Base-by-base conservation (phyloP, 2,113 vertebrate genomes). In the Nibea coibor region DNA sequence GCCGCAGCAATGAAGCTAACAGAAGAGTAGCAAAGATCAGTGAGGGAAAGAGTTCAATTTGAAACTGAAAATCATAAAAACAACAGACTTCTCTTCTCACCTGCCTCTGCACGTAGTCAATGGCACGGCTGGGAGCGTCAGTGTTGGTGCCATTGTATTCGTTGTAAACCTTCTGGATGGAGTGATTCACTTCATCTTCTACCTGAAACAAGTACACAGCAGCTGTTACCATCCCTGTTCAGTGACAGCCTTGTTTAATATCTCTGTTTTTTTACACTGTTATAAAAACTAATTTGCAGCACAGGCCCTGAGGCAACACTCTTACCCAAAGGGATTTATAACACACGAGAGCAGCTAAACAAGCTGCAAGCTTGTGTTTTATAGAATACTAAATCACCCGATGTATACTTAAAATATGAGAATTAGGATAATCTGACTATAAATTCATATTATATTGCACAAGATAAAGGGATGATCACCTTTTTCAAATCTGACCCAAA, bases 21-120 rank as follows among this genome's bases (percentile, higher is more conserved):
- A 51, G 22, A 39, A 22, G 26, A 35, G 54, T 15, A 72, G 4
- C 28, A 10, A 48, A 3, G 24, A 42, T n/a, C 0, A 0, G n/a
- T 58, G 43, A 47, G 26, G 6, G 20, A 10, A 66, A 39, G 15
- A 31, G 6, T 10, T 17, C 17, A 39, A n/a, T 6, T 47, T 14
- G 1, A 47, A 22, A 5, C 20, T 51, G 5, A 59, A 8, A 4
- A 73, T 50, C 45, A 26, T 20, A 39, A 58, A 56, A 54, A 15
- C 7, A 68, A 20, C 2, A 16, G 11, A n/a, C 26, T 35, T 22
- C 47, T 26, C 53, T 58, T 43, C 96, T 95, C 90, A 99, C 98
- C 97, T 99, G 98, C 85, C 95, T 96, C 93, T 99, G 98, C 82
- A 99, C 97, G 61, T 99, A 99, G 90, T 99, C 98, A 79, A 99